Conservation (phyloP, 2,888 invertebrate species). For the Dasysyrphus tricinctus region DNA sequence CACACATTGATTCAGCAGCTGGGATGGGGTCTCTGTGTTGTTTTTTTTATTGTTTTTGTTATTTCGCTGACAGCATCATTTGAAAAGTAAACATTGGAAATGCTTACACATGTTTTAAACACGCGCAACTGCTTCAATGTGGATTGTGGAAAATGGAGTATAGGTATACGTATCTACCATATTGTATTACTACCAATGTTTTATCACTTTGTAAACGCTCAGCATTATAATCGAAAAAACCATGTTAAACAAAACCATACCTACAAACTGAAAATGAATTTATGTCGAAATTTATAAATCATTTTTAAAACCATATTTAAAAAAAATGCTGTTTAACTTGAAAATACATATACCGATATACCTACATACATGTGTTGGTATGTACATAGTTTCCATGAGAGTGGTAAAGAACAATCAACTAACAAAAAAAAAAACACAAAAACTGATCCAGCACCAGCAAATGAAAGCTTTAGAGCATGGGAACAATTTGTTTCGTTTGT, state of each 20-base stretch:
- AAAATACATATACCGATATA: too few relatives aligned
- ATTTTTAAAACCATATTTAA: too few relatives aligned
- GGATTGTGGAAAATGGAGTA: slow-evolving; percentile 19
- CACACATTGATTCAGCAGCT: slow-evolving; percentile 44
- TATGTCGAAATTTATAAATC: not conserved
- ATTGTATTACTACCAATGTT: slow-evolving; percentile 12
- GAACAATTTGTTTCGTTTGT: too few relatives aligned
- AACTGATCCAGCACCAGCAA: too few relatives aligned
- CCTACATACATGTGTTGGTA: too few relatives aligned
- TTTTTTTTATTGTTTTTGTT: slow-evolving; percentile 25
- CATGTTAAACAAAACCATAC: slow-evolving; percentile 2
- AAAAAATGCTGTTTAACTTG: too few relatives aligned
- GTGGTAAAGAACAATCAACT: too few relatives aligned
- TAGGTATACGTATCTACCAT: not conserved
- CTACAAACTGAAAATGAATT: not conserved
- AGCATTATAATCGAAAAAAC: not conserved
- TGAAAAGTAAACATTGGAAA: slow-evolving; percentile 50
- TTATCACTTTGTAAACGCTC: slow-evolving; percentile 20
- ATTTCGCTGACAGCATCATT: slow-evolving; percentile 50
- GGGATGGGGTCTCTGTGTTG: not conserved
- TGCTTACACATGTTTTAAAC: slow-evolving; percentile 45
- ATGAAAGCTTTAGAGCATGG: too few relatives aligned
- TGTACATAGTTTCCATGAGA: too few relatives aligned
- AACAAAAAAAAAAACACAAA: too few relatives aligned
- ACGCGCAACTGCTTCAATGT: slow-evolving; percentile 43